A percentile compares a stretch with the other conserved stretches of the same genome.
These are phyloP conservation scores for Athalia rosae DNA, from an alignment of 2,888 invertebrate species.

Conservation along the genomic window DNA sequence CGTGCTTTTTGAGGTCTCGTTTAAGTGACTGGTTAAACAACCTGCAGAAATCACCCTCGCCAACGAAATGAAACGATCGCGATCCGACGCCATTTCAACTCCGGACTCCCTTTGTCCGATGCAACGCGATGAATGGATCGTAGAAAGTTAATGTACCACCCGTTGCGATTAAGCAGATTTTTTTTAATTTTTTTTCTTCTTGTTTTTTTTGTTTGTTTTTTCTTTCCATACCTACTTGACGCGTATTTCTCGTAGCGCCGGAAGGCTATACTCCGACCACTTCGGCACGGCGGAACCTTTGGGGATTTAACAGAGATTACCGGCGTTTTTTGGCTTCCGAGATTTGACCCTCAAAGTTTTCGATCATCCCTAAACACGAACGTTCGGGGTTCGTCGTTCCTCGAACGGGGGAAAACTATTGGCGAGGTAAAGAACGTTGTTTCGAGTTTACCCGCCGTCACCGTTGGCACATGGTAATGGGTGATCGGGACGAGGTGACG, in stretches of 20 bases:
- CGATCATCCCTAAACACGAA: no score
- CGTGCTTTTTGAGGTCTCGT: slow-evolving; percentile 40
- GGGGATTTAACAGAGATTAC: no score
- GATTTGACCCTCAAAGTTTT: no score
- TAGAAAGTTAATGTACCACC: background rate
- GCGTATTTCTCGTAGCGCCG: no score
- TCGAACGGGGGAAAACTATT: no score
- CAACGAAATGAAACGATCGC: background rate
- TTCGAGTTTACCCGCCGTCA: background rate
- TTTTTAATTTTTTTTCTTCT: background rate
- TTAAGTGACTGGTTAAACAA: slow-evolving; percentile 40
- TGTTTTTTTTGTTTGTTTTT: no score
- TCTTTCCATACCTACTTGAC: no score
- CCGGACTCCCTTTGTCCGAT: slow-evolving; percentile 8
- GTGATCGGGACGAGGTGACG: background rate
- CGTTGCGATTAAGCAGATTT: slow-evolving; percentile 11
- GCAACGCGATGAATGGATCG: background rate
- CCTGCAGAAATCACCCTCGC: background rate
- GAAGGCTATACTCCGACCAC: no score
- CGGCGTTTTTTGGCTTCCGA: no score
- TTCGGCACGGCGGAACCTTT: no score
- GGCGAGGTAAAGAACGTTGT: no score
- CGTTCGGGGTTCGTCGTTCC: no score
- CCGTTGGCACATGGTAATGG: background rate
- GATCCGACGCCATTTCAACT: slow-evolving; percentile 35